phyloP scores from a whole-genome alignment of 1,140 invertebrate genomes.

The Ips nitidus region DNA sequence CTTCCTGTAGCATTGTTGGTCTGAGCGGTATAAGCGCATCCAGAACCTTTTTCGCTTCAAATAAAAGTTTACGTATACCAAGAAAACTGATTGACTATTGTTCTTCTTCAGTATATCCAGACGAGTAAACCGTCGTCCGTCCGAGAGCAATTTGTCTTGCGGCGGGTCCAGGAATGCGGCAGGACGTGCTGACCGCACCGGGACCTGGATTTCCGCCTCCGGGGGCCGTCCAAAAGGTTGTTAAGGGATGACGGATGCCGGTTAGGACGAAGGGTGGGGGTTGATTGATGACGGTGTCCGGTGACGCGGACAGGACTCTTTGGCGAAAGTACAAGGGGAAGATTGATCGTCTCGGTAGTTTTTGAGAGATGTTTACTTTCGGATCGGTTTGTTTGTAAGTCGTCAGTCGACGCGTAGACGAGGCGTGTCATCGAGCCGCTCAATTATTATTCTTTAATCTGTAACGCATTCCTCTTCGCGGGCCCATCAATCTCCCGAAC shows the following conservation, averaged over 20 bases:
- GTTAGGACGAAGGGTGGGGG: background rate
- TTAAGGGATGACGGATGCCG: slow-evolving; percentile 14
- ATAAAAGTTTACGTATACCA: too few species aligned
- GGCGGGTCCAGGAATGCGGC: slow-evolving; percentile 10
- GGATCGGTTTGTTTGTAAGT: background rate
- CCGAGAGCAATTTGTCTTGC: slow-evolving; percentile 22
- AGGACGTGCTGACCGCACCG: slow-evolving; percentile 22
- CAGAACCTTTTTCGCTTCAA: too few species aligned
- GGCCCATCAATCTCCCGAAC: slow-evolving; percentile 15
- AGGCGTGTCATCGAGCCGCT: slow-evolving; percentile 2
- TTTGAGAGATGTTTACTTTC: too few species aligned
- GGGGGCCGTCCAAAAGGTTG: slow-evolving; percentile 15
- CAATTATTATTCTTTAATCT: slow-evolving; percentile 31
- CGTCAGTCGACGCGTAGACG: background rate
- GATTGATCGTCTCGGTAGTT: too few species aligned
- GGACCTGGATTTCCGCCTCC: slow-evolving; percentile 16
- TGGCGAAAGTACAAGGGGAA: too few species aligned
- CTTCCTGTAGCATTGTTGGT: too few species aligned
- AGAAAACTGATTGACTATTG: too few species aligned
- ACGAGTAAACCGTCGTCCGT: slow-evolving; percentile 5
- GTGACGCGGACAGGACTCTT: background rate
- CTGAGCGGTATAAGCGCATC: too few species aligned
- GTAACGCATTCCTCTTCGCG: slow-evolving; percentile 20
- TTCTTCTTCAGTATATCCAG: background rate
- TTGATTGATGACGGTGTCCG: background rate